Conservation (phyloP, 2,113 vertebrate species). For the Donacobius atricapilla region DNA sequence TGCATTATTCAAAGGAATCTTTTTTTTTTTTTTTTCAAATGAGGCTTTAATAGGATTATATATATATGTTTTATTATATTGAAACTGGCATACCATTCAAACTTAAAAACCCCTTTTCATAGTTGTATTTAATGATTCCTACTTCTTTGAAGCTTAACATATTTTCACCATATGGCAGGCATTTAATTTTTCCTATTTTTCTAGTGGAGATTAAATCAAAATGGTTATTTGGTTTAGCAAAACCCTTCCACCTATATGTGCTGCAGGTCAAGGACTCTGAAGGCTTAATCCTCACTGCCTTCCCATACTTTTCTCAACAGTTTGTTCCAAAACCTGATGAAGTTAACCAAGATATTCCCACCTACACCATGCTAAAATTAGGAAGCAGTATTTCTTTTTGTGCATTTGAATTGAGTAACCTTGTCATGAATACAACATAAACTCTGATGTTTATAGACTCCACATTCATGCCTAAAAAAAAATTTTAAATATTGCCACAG, state of each 20-base stretch:
- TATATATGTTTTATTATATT: slow-evolving; percentile 24
- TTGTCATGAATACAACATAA: background rate
- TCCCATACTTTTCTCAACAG: background rate
- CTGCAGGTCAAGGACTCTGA: background rate
- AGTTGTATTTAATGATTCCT: slow-evolving; percentile 41
- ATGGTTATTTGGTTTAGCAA: background rate
- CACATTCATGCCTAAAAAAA: background rate
- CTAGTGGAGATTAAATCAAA: slow-evolving; percentile 10
- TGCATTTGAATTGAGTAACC: background rate
- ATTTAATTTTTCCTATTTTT: slow-evolving; percentile 38
- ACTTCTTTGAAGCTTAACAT: slow-evolving; percentile 53
- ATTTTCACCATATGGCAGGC: slow-evolving; percentile 59
- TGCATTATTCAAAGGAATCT: background rate
- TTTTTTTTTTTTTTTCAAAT: background rate
- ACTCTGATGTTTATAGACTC: background rate
- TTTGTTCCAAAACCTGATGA: background rate
- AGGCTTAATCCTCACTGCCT: background rate
- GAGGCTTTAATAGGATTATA: slow-evolving; percentile 14
- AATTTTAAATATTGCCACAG: background rate
- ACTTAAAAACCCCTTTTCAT: slow-evolving; percentile 2
- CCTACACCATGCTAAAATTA: background rate
- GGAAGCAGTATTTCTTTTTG: background rate
- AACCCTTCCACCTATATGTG: background rate
- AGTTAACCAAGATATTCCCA: background rate
- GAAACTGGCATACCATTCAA: slow-evolving; percentile 44